Percentiles rank a stretch among this genome's conserved stretches.
These are phyloP conservation scores for Portevinia maculata DNA, from an alignment of 2,888 invertebrate genomes.

Conservation along the genomic window DNA sequence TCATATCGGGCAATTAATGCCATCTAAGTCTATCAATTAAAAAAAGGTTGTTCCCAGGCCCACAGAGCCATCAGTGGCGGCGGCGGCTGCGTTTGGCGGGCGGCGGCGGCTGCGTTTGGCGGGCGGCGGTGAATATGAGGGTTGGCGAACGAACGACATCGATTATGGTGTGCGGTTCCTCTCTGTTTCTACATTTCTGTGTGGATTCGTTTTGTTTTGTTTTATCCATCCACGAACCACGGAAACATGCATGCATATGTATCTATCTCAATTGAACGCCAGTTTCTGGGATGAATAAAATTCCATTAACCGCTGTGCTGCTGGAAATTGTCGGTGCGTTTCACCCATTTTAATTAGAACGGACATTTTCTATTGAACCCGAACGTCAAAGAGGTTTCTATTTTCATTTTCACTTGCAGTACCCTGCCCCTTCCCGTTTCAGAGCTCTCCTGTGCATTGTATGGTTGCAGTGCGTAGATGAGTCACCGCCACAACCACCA, in stretches of 20 bases:
- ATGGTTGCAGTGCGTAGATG: slow-evolving; percentile 15
- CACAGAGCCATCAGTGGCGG: background rate
- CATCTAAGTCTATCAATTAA: slow-evolving; percentile 65
- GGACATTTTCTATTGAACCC: slow-evolving; percentile 69
- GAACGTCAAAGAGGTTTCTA: slow-evolving; percentile 65
- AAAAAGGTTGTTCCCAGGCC: slow-evolving; percentile 63
- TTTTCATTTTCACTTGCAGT: slow-evolving; percentile 30
- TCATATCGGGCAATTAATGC: slow-evolving; percentile 69
- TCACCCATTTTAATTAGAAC: slow-evolving; percentile 70
- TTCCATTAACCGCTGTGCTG: slow-evolving; percentile 51
- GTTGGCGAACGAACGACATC: slow-evolving; percentile 49
- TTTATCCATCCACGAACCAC: slow-evolving; percentile 15
- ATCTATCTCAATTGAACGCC: slow-evolving; percentile 61
- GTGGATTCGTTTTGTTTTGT: slow-evolving; percentile 26
- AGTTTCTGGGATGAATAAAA: slow-evolving; percentile 58
- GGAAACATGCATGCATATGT: slow-evolving; percentile 3
- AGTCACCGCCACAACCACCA: slow-evolving; percentile 38
- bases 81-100: background rate
- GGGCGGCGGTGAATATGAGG: slow-evolving; percentile 39
- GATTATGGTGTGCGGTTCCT: slow-evolving; percentile 37
- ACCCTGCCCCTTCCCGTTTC: background rate
- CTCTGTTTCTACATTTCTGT: background rate
- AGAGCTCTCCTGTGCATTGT: background rate
- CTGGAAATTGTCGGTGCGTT: slow-evolving; percentile 67
- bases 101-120: background rate